A percentile compares a stretch with the other conserved stretches of the same genome.
phyloP scores from a whole-genome alignment of 2,888 invertebrate species.

The Agonum fuliginosum region DNA sequence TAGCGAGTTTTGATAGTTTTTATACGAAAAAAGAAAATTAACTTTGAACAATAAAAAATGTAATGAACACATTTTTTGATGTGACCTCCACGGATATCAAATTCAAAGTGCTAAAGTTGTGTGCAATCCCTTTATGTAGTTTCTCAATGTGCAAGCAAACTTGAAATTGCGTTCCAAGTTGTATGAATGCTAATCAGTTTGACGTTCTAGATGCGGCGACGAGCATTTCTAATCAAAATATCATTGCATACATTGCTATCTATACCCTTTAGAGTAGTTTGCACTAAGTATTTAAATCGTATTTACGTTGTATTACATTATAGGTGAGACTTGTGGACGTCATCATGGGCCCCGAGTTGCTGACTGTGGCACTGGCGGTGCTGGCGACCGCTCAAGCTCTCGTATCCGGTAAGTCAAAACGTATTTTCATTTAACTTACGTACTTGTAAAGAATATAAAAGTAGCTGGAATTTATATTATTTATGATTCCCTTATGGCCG shows the following conservation, averaged over 20 bases:
- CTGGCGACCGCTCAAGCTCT: no score
- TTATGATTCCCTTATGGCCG: not conserved
- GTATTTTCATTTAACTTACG: not conserved
- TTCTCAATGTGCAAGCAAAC: slow-evolving; percentile 35
- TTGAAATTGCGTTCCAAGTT: slow-evolving; percentile 51
- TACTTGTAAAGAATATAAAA: not conserved
- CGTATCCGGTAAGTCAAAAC: no score
- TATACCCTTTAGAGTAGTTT: not conserved
- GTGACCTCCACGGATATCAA: slow-evolving; percentile 11
- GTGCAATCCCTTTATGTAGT: slow-evolving; percentile 30
- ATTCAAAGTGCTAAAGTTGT: slow-evolving; percentile 27
- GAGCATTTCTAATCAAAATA: slow-evolving; percentile 33
- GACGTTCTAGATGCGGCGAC: slow-evolving; percentile 20
- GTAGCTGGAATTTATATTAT: not conserved
- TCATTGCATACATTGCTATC: slow-evolving; percentile 15
- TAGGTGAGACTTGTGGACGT: no score
- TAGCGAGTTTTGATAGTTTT: slow-evolving; percentile 22
- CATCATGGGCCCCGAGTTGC: no score
- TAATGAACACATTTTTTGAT: slow-evolving; percentile 22
- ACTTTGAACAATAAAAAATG: slow-evolving; percentile 15
- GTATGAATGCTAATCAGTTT: slow-evolving; percentile 56
- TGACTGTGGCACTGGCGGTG: no score
- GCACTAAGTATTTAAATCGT: not conserved
- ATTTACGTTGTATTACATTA: no score
- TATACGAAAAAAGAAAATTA: slow-evolving; percentile 33